phyloP scores from a whole-genome alignment of 2,888 invertebrate genomes.

The Drosophila buzzatii region DNA sequence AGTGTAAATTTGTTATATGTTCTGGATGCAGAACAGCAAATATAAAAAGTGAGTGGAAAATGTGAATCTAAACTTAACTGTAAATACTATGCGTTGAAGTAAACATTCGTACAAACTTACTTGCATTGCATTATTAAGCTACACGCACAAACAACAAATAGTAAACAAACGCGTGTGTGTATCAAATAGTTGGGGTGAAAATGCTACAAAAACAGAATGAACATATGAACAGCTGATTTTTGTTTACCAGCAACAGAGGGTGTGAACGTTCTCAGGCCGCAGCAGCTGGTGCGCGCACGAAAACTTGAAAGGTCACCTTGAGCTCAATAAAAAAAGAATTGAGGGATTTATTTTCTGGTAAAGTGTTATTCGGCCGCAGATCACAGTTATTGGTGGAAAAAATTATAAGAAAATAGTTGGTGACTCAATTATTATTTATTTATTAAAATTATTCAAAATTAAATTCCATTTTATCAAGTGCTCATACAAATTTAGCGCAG shows the following conservation, averaged over 20 bases:
- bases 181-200: constrained; percentile 11
- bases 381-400: constrained; percentile 44
- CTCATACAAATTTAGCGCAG: neutral
- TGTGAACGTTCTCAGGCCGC: constrained; percentile 49
- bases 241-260: constrained; percentile 68
- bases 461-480: neutral
- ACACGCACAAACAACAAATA: neutral
- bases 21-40: too few species aligned
- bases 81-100: neutral
- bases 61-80: neutral
- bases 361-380: constrained; percentile 45
- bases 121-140: neutral
- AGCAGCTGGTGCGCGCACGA: constrained; percentile 67
- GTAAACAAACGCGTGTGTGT: neutral
- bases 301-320: constrained; percentile 81
- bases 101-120: neutral
- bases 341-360: constrained; percentile 66
- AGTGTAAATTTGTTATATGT: too few species aligned
- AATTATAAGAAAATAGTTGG: constrained; percentile 37
- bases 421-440: constrained; percentile 4
- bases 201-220: constrained; percentile 14
- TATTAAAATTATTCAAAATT: constrained; percentile 5
- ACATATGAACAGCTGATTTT: constrained; percentile 65
- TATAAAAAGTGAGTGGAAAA: neutral
- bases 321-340: constrained; percentile 70